Percentiles rank a stretch among this genome's conserved stretches.
Evolutionary conservation across 92 coral and sea anemone species (phyloP).

Genomic region (Parazoanthus atlanticus): DNA sequence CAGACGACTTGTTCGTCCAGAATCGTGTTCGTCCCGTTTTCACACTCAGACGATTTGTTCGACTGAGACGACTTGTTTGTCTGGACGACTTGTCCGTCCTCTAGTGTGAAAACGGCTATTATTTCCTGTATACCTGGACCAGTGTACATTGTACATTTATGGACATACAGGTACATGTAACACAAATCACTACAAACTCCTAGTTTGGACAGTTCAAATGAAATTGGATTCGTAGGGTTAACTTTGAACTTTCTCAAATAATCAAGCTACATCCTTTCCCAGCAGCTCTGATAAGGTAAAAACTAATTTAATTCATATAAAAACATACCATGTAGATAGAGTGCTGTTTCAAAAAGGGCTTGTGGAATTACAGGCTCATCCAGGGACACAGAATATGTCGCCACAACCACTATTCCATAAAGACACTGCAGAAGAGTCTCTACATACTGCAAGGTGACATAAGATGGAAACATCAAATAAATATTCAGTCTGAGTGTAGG

Average conservation of each 20-base stretch:
- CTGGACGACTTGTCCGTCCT: too few relatives aligned
- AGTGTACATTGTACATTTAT: neutral
- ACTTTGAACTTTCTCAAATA: neutral
- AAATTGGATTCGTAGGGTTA: too few relatives aligned
- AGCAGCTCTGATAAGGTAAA: neutral
- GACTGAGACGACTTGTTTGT: too few relatives aligned
- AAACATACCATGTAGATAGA: slow-evolving; percentile 86
- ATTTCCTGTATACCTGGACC: neutral
- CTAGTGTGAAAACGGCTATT: too few relatives aligned
- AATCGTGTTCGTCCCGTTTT: too few relatives aligned
- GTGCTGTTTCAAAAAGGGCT: slow-evolving; percentile 83
- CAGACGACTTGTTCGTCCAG: too few relatives aligned
- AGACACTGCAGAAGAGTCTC: slow-evolving; percentile 53
- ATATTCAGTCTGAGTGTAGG: neutral
- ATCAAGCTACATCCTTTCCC: neutral
- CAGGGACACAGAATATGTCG: slow-evolving; percentile 67
- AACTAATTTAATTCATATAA: neutral
- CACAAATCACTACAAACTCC: too few relatives aligned
- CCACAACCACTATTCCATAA: slow-evolving; percentile 78
- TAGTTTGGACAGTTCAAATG: too few relatives aligned
- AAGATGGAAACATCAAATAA: neutral
- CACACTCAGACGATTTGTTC: too few relatives aligned
- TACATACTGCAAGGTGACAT: slow-evolving; percentile 45
- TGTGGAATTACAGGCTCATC: slow-evolving; percentile 68
- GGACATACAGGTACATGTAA: too few relatives aligned